Percentiles rank a stretch among this genome's conserved stretches.
Conservation (phyloP, 35 echinoderm and acorn worm species). For the Amphiura filiformis region DNA sequence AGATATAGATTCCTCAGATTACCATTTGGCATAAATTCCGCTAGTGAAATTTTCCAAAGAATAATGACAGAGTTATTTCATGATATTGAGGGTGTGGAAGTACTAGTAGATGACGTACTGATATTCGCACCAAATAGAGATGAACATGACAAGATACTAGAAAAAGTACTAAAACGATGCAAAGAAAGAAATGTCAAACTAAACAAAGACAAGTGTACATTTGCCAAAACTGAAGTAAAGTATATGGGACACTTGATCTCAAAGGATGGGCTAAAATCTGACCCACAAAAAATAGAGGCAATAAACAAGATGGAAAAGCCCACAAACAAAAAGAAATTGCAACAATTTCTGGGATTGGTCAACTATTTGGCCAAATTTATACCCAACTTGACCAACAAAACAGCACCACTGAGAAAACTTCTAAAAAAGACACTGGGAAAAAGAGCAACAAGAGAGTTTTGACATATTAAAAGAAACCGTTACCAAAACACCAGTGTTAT, state of each 20-base stretch:
- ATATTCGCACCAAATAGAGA: constrained; percentile 19
- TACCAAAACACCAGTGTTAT: not conserved
- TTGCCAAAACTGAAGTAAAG: constrained; percentile 6
- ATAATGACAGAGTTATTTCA: constrained; percentile 53
- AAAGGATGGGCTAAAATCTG: constrained; percentile 42
- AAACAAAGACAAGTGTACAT: constrained; percentile 28
- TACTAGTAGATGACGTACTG: constrained; percentile 57
- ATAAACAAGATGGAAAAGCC: constrained; percentile 34
- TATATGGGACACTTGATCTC: constrained; percentile 58
- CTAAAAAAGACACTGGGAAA: constrained; percentile 24
- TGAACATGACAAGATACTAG: constrained; percentile 7
- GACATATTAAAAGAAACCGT: constrained; percentile 22
- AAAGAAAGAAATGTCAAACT: constrained; percentile 54
- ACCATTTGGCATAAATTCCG: constrained; percentile 47
- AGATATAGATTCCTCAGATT: constrained; percentile 44
- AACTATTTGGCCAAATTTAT: constrained; percentile 55
- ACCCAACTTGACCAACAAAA: constrained; percentile 28
- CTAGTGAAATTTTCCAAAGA: constrained; percentile 63
- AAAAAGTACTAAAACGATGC: constrained; percentile 15
- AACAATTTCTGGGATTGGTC: constrained; percentile 55
- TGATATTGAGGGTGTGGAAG: constrained; percentile 48
- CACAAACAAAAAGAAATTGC: constrained; percentile 18
- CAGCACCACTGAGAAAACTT: constrained; percentile 39
- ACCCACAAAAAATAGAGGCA: constrained; percentile 45
- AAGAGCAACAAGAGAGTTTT: constrained; percentile 4